Evolutionary conservation across 2,113 vertebrate genomes (phyloP), one percentile per base, ranked within the genome.

Genomic region (Psammodynastes pulverulentus): DNA sequence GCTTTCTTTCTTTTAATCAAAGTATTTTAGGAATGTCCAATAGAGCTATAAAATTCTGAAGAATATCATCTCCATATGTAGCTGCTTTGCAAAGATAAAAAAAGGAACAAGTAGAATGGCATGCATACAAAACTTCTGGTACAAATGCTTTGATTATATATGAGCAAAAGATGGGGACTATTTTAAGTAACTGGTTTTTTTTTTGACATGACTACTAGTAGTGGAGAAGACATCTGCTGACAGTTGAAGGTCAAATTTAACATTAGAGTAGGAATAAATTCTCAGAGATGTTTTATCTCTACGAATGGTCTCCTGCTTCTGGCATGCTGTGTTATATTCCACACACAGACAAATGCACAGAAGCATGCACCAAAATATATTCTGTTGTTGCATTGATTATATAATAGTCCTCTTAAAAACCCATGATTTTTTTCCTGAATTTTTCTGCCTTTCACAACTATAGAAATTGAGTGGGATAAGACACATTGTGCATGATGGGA

Each of bases 371-470:
- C 93, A 91, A 94, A 17, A 93, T 91, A 92, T 91, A 84, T 3
- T 56, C 92, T 92, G 24, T 95, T 39, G 72, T 19, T 94, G 91
- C 91, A 95, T 93, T 93, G 94, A n/a, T 91, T 92, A 95, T 91
- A 92, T 96, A 88, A 95, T 90, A 95, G 92, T 92, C 91, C 49
- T 95, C 58, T 84, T 88, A 90, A 89, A 94, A 46, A 56, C 94
- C 93, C 93, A 15, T 91, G 94, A 24, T 94, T 95, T 34, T 58
- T 72, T 72, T 72, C 15, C 15, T 79, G n/a, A 19, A 19, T 39
- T 79, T 79, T 79, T 19, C 67, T 79, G 67, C 15, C 34, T 39
- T 79, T 79, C 6, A 79, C 67, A 79, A 39, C 34, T 39, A 39
- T 79, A 19, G 67, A 72, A 72, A 72, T 7, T 72, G n/a, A 72